Conservation (phyloP, 1,140 invertebrate species). For the Laodelphax striatellus region DNA sequence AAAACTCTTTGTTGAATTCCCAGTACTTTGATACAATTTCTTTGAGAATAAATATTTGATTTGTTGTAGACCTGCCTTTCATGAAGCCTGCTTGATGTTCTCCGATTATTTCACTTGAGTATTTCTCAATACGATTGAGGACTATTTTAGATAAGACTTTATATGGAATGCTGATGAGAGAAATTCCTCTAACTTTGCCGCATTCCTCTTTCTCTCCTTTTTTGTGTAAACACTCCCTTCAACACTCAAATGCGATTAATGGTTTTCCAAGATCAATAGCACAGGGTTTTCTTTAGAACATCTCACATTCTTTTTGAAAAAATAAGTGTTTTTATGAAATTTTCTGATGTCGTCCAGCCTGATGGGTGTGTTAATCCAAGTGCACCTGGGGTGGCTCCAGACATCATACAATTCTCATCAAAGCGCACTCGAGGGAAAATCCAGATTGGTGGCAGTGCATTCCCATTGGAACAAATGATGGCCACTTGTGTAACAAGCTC, state of each 20-base stretch:
- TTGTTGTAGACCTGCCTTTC: too few species aligned
- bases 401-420: constrained; percentile 21
- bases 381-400: constrained; percentile 23
- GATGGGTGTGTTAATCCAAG: constrained; percentile 4
- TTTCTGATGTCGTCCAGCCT: not conserved
- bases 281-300: not conserved
- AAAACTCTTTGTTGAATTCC: too few species aligned
- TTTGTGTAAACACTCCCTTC: not conserved
- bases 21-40: too few species aligned
- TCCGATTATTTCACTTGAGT: too few species aligned
- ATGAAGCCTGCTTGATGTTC: too few species aligned
- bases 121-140: too few species aligned
- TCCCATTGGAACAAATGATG: constrained; percentile 24
- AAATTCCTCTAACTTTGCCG: not conserved
- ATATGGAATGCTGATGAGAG: too few species aligned
- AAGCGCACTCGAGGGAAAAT: constrained; percentile 27
- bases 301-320: not conserved
- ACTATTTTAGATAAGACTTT: too few species aligned
- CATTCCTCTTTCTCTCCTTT: too few species aligned
- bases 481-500: constrained; percentile 29
- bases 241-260: not conserved
- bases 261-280: not conserved
- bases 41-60: too few species aligned
- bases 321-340: not conserved
- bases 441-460: constrained; percentile 25